phyloP scores from a whole-genome alignment of 2,888 invertebrate genomes.

The Ferdinandea cuprea region DNA sequence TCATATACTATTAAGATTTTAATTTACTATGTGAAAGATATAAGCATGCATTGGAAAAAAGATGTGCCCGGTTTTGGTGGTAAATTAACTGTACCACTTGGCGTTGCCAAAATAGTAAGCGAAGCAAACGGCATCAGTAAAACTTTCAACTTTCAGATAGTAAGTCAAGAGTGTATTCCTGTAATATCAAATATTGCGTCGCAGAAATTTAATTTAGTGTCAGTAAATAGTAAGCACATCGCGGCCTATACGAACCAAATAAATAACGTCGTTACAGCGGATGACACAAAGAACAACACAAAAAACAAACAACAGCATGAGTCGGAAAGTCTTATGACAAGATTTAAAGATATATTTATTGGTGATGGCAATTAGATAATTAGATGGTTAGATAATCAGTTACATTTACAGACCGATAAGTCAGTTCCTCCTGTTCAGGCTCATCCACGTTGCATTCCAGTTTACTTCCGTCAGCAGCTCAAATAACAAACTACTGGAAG shows the following conservation, averaged over 20 bases:
- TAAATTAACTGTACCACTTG: slow-evolving; percentile 17
- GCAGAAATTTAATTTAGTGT: neutral
- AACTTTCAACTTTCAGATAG: slow-evolving; percentile 17
- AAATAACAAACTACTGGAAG: slow-evolving; percentile 12
- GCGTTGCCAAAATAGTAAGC: slow-evolving; percentile 6
- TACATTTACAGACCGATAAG: slow-evolving; percentile 25
- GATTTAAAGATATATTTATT: slow-evolving; percentile 1
- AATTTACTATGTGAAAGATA: neutral
- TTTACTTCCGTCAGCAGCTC: slow-evolving; percentile 5
- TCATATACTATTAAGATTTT: slow-evolving; percentile 1
- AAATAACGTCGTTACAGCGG: neutral
- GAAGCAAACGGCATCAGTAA: slow-evolving; percentile 7
- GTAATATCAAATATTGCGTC: slow-evolving; percentile 23
- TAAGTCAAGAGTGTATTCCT: slow-evolving; percentile 9
- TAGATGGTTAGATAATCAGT: slow-evolving; percentile 4
- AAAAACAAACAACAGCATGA: neutral
- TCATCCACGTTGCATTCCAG: slow-evolving; percentile 23
- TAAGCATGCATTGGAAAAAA: slow-evolving; percentile 5
- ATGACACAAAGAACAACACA: neutral
- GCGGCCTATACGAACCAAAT: neutral
- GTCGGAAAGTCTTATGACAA: slow-evolving; percentile 14
- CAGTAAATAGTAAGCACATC: neutral
- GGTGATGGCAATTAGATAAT: slow-evolving; percentile 28
- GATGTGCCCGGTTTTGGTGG: slow-evolving; percentile 15
- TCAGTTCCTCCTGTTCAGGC: slow-evolving; percentile 29